A percentile compares a stretch with the other conserved stretches of the same genome.
phyloP scores from a whole-genome alignment of 2,797 vertebrate species.

The Melanotaenia parkinsoni region DNA sequence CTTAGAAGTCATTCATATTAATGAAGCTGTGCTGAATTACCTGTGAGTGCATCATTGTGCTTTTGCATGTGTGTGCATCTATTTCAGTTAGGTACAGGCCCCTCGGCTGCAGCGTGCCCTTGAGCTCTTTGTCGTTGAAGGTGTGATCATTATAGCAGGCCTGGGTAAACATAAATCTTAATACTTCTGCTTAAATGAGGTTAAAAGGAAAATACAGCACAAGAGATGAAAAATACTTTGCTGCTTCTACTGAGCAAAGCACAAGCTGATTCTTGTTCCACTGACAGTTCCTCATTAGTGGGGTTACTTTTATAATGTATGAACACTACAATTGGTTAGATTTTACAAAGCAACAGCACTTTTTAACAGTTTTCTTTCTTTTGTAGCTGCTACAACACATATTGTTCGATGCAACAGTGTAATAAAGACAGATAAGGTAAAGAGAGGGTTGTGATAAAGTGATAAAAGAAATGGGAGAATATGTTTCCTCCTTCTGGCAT shows the following conservation, averaged over 20 bases:
- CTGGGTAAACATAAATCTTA: not conserved
- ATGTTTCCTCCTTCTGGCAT: constrained; percentile 29
- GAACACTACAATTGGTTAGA: constrained; percentile 24
- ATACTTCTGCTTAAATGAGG: constrained; percentile 9
- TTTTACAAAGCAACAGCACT: constrained; percentile 17
- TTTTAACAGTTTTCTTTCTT: constrained; percentile 16
- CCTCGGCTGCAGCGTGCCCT: constrained; percentile 29
- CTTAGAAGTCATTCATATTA: constrained; percentile 66
- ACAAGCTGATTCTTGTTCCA: constrained; percentile 7
- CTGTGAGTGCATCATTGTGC: constrained; percentile 16
- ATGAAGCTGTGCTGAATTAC: constrained; percentile 46
- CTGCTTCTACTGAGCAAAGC: constrained; percentile 15
- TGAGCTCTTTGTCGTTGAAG: constrained; percentile 35
- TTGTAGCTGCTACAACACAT: not conserved
- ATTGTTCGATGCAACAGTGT: constrained; percentile 3
- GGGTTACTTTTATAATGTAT: constrained; percentile 4
- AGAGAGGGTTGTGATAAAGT: not conserved
- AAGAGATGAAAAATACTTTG: constrained; percentile 7
- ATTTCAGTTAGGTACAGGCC: constrained; percentile 20
- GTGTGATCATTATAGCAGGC: constrained; percentile 36
- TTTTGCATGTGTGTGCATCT: constrained; percentile 21
- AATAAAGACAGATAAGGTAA: not conserved
- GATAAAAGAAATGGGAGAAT: constrained; percentile 12
- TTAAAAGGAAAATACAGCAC: constrained; percentile 14
- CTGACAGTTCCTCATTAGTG: constrained; percentile 18